Evolutionary conservation across 2,113 vertebrate species (phyloP).

Genomic region (Percina caprodes): DNA sequence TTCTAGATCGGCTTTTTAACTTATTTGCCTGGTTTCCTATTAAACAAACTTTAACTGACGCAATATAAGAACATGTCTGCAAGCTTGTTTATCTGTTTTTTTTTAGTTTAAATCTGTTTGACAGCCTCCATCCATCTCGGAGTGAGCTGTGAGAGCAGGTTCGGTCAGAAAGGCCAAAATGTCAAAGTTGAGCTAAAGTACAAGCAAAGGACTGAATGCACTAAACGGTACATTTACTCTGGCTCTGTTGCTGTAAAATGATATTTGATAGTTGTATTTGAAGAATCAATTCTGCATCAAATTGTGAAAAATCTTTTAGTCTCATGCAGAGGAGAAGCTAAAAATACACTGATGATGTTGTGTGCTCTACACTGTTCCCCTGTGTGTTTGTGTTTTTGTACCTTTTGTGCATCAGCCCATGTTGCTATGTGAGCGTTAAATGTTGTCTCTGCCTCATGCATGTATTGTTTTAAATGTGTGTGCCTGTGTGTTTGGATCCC

Average conservation of each 20-base stretch:
- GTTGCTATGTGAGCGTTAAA: constrained; percentile 8
- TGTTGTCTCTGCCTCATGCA: constrained; percentile 11
- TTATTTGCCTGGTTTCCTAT: not conserved
- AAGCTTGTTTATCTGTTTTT: not conserved
- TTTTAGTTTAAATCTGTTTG: not conserved
- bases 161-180: constrained; percentile 24
- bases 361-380: not conserved
- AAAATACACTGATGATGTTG: constrained; percentile 53
- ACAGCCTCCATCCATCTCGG: not conserved
- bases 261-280: constrained; percentile 1
- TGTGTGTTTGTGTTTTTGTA: constrained; percentile 44
- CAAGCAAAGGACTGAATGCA: constrained; percentile 1
- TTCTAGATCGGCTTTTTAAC: constrained; percentile 4
- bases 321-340: constrained; percentile 30
- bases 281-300: constrained; percentile 8
- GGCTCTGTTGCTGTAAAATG: not conserved
- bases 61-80: not conserved
- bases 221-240: not conserved
- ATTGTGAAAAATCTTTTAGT: not conserved
- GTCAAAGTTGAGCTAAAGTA: constrained; percentile 27
- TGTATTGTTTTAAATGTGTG: constrained; percentile 8
- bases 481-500: constrained; percentile 5
- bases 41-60: not conserved
- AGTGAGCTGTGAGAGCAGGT: not conserved
- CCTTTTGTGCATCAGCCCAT: constrained; percentile 41